Conservation (phyloP, 2,113 vertebrate species). For the Rhabdornis inornatus region DNA sequence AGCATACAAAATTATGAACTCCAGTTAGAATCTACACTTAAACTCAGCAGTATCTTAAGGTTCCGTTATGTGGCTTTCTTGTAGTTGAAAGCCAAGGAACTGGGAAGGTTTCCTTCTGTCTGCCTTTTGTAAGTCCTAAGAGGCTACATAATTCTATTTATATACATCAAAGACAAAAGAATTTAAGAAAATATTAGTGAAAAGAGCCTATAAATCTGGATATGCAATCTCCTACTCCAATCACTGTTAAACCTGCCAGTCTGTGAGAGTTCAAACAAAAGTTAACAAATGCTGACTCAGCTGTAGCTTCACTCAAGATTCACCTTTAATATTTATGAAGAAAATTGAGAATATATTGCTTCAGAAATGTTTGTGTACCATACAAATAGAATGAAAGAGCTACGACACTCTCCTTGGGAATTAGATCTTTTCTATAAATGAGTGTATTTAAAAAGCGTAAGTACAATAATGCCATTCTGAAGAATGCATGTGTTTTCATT, state of each 20-base stretch:
- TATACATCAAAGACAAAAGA: not conserved
- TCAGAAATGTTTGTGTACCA: not conserved
- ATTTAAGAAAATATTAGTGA: not conserved
- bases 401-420: not conserved
- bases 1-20: not conserved
- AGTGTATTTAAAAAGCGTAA: not conserved
- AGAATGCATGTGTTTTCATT: constrained; percentile 1
- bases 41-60: not conserved
- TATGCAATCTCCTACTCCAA: not conserved
- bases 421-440: not conserved
- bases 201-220: not conserved
- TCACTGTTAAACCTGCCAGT: not conserved
- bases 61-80: not conserved
- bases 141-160: not conserved
- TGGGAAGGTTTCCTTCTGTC: not conserved
- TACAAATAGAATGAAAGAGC: not conserved
- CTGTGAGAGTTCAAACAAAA: not conserved
- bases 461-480: not conserved
- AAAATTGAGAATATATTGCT: constrained; percentile 15
- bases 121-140: not conserved
- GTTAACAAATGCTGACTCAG: not conserved
- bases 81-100: not conserved
- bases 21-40: not conserved
- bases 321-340: not conserved
- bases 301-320: not conserved